Conservation (phyloP, 2,797 vertebrate genomes). For the Sylvia borin region DNA sequence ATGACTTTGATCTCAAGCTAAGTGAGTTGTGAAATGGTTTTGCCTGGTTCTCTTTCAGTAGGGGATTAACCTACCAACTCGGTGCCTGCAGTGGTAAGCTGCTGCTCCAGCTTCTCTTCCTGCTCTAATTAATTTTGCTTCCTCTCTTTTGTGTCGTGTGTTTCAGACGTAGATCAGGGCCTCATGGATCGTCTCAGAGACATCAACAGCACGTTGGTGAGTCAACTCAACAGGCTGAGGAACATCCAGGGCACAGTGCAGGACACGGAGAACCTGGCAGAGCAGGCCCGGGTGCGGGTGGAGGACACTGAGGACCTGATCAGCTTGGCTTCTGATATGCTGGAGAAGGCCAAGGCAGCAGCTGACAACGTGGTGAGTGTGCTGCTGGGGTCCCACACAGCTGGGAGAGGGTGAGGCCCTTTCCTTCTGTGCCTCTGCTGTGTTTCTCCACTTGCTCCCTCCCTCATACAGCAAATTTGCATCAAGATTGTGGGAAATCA, state of each 20-base stretch:
- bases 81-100: background rate
- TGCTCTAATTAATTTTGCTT: background rate
- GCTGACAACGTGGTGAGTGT: slow-evolving; percentile 88
- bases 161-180: slow-evolving; percentile 87
- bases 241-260: slow-evolving; percentile 88
- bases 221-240: slow-evolving; percentile 91
- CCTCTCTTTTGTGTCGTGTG: background rate
- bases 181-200: slow-evolving; percentile 88
- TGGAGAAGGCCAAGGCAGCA: slow-evolving; percentile 89
- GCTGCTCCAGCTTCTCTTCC: background rate
- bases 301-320: slow-evolving; percentile 86
- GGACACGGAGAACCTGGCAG: slow-evolving; percentile 84
- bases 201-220: slow-evolving; percentile 88
- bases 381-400: background rate
- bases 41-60: background rate
- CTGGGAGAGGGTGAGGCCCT: background rate
- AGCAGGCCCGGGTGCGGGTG: slow-evolving; percentile 84
- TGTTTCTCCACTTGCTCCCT: background rate
- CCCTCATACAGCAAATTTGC: background rate
- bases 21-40: background rate
- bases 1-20: slow-evolving; percentile 15
- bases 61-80: background rate
- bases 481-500: background rate
- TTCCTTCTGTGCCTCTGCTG: background rate
- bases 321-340: slow-evolving; percentile 85